phyloP scores from a whole-genome alignment of 2,797 vertebrate species.

The Amblyopsis hoosieri region DNA sequence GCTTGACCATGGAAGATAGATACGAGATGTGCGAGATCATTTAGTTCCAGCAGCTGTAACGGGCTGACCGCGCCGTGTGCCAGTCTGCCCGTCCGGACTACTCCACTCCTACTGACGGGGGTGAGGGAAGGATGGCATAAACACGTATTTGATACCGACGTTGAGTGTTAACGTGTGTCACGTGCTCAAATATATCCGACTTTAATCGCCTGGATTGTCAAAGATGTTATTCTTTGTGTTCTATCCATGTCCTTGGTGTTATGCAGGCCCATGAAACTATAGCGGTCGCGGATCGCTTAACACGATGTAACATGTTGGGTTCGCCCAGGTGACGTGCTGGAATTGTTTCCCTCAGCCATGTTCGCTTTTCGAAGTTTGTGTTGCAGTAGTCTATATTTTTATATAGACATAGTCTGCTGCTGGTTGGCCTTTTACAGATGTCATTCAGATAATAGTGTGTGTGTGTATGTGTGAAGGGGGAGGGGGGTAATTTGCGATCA shows the following conservation, averaged over 20 bases:
- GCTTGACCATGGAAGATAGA: conserved; percentile 10
- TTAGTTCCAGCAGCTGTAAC: conserved; percentile 29
- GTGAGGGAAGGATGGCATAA: conserved; percentile 56
- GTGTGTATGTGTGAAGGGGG: no score
- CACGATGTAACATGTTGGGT: conserved; percentile 69
- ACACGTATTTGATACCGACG: conserved; percentile 19
- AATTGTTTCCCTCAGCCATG: no score
- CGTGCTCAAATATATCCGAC: no score
- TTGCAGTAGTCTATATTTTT: no score
- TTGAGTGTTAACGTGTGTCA: conserved; percentile 8
- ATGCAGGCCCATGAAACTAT: conserved; percentile 54
- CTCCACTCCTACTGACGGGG: conserved; percentile 53
- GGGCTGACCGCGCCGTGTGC: conserved; percentile 47
- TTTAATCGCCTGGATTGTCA: no score
- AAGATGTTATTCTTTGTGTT: conserved; percentile 15
- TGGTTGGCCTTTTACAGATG: no score
- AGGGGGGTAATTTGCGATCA: no score
- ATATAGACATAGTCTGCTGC: no score
- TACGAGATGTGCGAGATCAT: conserved; percentile 20
- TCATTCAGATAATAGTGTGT: no score
- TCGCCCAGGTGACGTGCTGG: conserved; percentile 35
- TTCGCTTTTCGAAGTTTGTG: no score
- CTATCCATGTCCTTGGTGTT: conserved; percentile 49
- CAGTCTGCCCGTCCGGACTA: conserved; percentile 54
- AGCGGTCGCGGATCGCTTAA: conserved; percentile 65